phyloP scores from a whole-genome alignment of 2,797 vertebrate species.

The Sciurus carolinensis region DNA sequence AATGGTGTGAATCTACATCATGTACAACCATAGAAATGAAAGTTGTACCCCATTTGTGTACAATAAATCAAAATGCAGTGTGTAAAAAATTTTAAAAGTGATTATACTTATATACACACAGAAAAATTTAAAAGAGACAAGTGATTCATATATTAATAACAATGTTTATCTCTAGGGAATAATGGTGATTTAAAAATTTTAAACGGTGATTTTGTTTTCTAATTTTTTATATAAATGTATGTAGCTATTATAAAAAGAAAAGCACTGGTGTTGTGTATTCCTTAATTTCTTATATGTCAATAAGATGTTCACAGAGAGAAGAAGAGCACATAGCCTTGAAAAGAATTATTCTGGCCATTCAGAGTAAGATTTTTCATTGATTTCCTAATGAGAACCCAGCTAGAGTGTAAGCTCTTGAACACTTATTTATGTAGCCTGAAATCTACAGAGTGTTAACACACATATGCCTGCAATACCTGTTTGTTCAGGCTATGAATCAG shows the following conservation, averaged over 20 bases:
- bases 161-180: background rate
- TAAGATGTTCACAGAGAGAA: constrained; percentile 10
- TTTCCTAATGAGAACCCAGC: constrained; percentile 9
- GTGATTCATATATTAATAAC: constrained; percentile 1
- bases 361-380: constrained; percentile 34
- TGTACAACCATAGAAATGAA: no score
- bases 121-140: background rate
- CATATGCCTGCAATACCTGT: background rate
- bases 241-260: background rate
- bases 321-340: background rate
- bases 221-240: background rate
- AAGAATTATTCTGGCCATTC: constrained; percentile 51
- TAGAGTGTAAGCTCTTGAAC: background rate
- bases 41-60: no score
- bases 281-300: constrained; percentile 49
- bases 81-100: no score
- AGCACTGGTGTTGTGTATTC: background rate
- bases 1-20: no score
- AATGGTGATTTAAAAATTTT: constrained; percentile 32
- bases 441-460: constrained; percentile 31
- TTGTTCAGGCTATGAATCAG: constrained; percentile 34
- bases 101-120: background rate
- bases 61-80: no score
- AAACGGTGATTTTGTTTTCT: background rate
- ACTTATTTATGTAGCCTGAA: constrained; percentile 7